Evolutionary conservation across 1,140 invertebrate species (phyloP), one percentile per base, ranked within the genome.

Genomic region (Stenopsyche tienmushanensis): DNA sequence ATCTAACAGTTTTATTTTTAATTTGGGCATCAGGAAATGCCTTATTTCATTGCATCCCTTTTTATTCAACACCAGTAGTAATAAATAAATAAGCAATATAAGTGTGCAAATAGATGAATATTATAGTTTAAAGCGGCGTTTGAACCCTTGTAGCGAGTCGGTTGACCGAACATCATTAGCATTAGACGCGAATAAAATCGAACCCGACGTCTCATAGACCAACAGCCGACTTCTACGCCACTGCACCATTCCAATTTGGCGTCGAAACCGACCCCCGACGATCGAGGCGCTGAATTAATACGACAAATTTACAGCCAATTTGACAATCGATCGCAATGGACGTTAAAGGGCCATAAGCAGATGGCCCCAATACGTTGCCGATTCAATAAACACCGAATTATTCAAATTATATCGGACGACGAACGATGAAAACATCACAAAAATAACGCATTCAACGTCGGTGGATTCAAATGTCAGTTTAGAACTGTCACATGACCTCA

Each of bases 111-210:
- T n/a, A n/a, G n/a, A n/a, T n/a, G n/a, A n/a, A n/a, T n/a, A n/a
- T n/a, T 5, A 34, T 7, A 34, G 29, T 34, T 34, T 34, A 34
- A 34, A 34, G 13, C 29, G 29, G 5, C 29, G 29, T 34, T 34
- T 34, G 5, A 57, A 41, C 54, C 54, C 24, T 42, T 57, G n/a
- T 54, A 18, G 21, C 8, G 20, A 3, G 44, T 10, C 21, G 21
- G 57, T 60, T 21, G 57, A 47, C 1, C 15, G 45, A 26, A 25
- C 17, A 25, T 20, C 44, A 67, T 62, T 67, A 63, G 58, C 59
- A 67, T 67, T 26, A 62, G 54, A 67, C 44, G 20, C 65, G 59
- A 57, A 67, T 67, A 67, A 67, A 62, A 63, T 67, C 59, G 58
- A 67, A 67, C 58, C 23, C 42, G 26, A 62, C 45, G 58, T 65